Base-by-base conservation (phyloP, 2,888 invertebrate species). In the Dolichopus griseipennis region DNA sequence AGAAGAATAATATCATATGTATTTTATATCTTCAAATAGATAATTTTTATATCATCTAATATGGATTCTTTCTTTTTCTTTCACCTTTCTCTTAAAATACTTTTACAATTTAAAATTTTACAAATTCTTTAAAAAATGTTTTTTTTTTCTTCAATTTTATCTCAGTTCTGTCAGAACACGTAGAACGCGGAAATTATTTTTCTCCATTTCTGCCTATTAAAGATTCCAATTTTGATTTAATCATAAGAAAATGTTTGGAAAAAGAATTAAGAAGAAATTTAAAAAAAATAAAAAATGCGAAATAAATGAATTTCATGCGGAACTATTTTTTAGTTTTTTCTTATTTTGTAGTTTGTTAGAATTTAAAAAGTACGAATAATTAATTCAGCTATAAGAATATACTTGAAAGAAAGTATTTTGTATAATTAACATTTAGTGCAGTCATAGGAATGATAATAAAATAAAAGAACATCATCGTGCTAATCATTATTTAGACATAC, bases 171-270 rank as follows among this genome's bases (percentile, higher is more conserved):
- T 52, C 52, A 52, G 18, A 52, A 52, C 52, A 18, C 52, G 52
- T 52, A 52, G 52, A 52, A 52, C 52, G 52, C 52, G 52, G 52
- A 52, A 52, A 52, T 52, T 52, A 52, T 52, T 52, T 41, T 52
- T 52, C n/a, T 6, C 52, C 52, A 52, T 52, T 52, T 52, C 52
- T 52, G 52, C 52, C 52, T 52, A 52, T 52, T 52, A 52, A 52
- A 52, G n/a, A 52, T 52, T 52, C 52, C 52, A 52, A 52, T 52
- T 52, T 52, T 52, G 52, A 52, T 52, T 52, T 52, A 52, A 52
- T 52, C 52, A 52, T 52, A 52, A 41, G 52, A 52, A 52, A 52
- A 52, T 41, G 15, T 18, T 52, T 4, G 15, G 18, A n/a, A 52
- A 52, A 52, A 27, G 5, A 27, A 27, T 27, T 27, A 27, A 27